phyloP scores from a whole-genome alignment of 1,140 invertebrate genomes.

The Leptinotarsa defecta region DNA sequence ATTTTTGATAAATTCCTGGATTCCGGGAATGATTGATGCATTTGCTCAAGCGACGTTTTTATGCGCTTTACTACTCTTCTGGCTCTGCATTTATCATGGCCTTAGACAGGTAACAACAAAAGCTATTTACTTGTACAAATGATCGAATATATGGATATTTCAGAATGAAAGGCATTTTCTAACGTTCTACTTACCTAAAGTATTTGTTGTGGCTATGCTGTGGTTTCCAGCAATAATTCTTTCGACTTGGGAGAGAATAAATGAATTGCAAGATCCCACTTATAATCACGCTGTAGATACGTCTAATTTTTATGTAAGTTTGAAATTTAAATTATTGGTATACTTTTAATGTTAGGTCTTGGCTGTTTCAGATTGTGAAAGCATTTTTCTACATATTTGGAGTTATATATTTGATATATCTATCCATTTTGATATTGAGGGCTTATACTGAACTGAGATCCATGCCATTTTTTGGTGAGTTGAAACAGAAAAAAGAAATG shows the following conservation, averaged over 20 bases:
- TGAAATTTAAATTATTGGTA: neutral
- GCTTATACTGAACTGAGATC: slow-evolving; percentile 93
- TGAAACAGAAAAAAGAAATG: too few relatives aligned
- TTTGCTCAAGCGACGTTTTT: slow-evolving; percentile 90
- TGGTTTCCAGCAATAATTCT: slow-evolving; percentile 86
- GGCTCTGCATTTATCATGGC: slow-evolving; percentile 94
- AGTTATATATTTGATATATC: slow-evolving; percentile 83
- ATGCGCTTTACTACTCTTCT: slow-evolving; percentile 86
- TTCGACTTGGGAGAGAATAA: slow-evolving; percentile 87
- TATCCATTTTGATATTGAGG: slow-evolving; percentile 81
- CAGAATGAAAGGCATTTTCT: slow-evolving; percentile 85
- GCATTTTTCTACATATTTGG: slow-evolving; percentile 87
- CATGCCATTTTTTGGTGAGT: slow-evolving; percentile 95
- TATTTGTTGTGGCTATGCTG: slow-evolving; percentile 83
- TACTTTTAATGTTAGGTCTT: slow-evolving; percentile 5
- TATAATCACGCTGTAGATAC: slow-evolving; percentile 90
- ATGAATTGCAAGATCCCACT: slow-evolving; percentile 88
- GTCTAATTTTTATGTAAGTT: slow-evolving; percentile 83
- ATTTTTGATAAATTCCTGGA: slow-evolving; percentile 86
- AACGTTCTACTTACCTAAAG: slow-evolving; percentile 90
- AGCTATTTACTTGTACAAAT: neutral
- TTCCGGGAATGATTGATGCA: slow-evolving; percentile 89
- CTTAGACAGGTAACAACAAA: slow-evolving; percentile 76
- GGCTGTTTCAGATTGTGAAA: slow-evolving; percentile 74
- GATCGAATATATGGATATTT: slow-evolving; percentile 48